Evolutionary conservation across 2,888 invertebrate species (phyloP).

Genomic region (Scaptomyza polygonia): DNA sequence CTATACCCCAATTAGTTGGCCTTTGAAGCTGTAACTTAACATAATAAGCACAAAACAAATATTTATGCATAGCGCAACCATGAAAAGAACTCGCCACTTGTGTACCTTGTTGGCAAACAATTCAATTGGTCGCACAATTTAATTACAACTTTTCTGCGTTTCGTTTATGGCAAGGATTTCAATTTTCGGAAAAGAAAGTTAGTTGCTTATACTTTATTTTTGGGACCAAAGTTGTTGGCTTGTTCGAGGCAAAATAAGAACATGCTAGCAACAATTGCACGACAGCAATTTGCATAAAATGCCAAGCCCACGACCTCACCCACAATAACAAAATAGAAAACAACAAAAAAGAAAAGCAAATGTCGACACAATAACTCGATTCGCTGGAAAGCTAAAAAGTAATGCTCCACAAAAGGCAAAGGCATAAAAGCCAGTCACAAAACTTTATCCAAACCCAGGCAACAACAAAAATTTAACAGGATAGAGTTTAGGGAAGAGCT

Average conservation of each 20-base stretch:
- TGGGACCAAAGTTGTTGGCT: constrained; percentile 25
- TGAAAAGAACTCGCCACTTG: constrained; percentile 7
- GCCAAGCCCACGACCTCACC: background rate
- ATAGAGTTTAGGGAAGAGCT: constrained; percentile 50
- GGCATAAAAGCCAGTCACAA: constrained; percentile 36
- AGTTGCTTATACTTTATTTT: constrained; percentile 21
- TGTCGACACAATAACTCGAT: constrained; percentile 73
- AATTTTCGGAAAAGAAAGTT: constrained; percentile 24
- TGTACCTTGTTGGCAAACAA: constrained; percentile 43
- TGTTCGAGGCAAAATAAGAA: constrained; percentile 27
- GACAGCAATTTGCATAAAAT: constrained; percentile 62
- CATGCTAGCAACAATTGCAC: constrained; percentile 27
- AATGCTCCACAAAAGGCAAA: constrained; percentile 52
- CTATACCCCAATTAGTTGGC: constrained; percentile 32
- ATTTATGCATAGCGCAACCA: constrained; percentile 26
- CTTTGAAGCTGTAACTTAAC: constrained; percentile 18
- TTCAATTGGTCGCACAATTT: constrained; percentile 64
- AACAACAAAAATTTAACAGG: constrained; percentile 39
- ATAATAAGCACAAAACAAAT: constrained; percentile 53
- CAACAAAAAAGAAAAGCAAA: constrained; percentile 33
- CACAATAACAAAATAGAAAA: constrained; percentile 23
- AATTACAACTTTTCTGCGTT: constrained; percentile 57
- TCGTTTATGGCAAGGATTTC: constrained; percentile 42
- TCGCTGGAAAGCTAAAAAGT: constrained; percentile 52
- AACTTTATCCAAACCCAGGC: constrained; percentile 47